Base-by-base conservation (phyloP, 2,797 vertebrate genomes). In the Takifugu ocellatus region DNA sequence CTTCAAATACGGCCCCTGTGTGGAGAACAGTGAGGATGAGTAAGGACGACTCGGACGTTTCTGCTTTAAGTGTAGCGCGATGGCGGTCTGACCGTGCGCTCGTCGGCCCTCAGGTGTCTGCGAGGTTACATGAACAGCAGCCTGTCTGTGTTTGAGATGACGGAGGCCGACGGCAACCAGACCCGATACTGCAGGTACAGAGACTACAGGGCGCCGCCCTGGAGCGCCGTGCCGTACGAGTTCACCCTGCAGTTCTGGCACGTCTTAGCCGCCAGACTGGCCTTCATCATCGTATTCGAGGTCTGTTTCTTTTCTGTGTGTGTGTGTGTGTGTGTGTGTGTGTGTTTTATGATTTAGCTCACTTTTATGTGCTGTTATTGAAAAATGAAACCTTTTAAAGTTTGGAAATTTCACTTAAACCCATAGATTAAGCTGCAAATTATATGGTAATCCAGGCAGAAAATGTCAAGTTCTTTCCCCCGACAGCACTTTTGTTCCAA, bases 241-340 rank as follows among this genome's bases (percentile, higher is more conserved):
- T 98, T 99, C 88, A 99, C 97, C 27, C 87, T 99, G 66, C 97
- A 99, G 73, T 99, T 99, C 82, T 99, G 97, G 97, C 97, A 99
- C 49, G 96, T 99, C 69, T 84, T 99, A 49, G 97, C 97, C 63
- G 97, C 97, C 49, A 91, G 97, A 10, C 62, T 99, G 82, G 96
- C 97, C 78, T 99, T 99, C 90, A 98, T 99, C 68, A 99, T 98
- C 1, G 96, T 99, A 46, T 99, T 99, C 79, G 97, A 99, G 95
- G 97, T 98, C 42, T 85, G 93, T 90, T 1, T 27, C 70, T 56
- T 25, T 21, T 17, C 3, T 17, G 3, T 5, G 3, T 39, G 5
- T 68, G 26, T 66, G 44, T 5, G 44, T 8, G 14, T 45, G 6
- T 11, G 10, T 44, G 42, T 21, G 21, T 21, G 21, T 21, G 21